These are phyloP conservation scores for Eurystomus glaucurus DNA, from an alignment of 2,797 vertebrate genomes.

Conservation along the genomic window DNA sequence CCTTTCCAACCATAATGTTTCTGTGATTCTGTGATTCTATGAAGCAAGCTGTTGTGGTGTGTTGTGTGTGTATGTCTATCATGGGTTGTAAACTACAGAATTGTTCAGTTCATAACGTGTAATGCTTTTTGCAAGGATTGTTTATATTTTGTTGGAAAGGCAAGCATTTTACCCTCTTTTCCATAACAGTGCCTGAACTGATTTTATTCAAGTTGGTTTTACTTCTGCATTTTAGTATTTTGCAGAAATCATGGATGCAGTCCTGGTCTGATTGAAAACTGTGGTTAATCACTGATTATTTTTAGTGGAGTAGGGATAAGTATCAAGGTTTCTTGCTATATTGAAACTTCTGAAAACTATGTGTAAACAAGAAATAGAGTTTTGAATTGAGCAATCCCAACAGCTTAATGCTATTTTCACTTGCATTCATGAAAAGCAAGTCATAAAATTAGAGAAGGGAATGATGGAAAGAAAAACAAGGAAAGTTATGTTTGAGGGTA, in stretches of 20 bases:
- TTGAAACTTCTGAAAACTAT: background rate
- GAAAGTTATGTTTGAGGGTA: slow-evolving; percentile 13
- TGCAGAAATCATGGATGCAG: background rate
- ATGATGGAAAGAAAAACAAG: slow-evolving; percentile 9
- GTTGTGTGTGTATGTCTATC: background rate
- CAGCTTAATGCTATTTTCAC: background rate
- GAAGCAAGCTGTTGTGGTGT: background rate
- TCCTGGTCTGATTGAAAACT: background rate
- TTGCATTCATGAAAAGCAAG: background rate
- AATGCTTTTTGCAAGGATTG: background rate
- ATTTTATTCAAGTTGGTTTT: background rate
- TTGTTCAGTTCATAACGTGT: background rate
- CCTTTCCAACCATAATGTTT: no score
- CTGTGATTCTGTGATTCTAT: no score
- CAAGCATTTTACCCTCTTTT: background rate
- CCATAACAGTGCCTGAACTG: background rate
- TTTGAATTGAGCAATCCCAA: background rate
- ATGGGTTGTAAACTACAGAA: background rate
- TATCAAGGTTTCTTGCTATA: background rate
- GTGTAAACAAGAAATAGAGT: background rate
- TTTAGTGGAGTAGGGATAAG: background rate
- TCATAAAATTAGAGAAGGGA: slow-evolving; percentile 16
- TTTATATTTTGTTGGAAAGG: background rate
- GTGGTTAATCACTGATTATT: background rate
- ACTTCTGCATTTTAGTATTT: background rate